A percentile compares a stretch with the other conserved stretches of the same genome.
phyloP scores from a whole-genome alignment of 2,797 vertebrate species.

The Triplophysa bombifrons region DNA sequence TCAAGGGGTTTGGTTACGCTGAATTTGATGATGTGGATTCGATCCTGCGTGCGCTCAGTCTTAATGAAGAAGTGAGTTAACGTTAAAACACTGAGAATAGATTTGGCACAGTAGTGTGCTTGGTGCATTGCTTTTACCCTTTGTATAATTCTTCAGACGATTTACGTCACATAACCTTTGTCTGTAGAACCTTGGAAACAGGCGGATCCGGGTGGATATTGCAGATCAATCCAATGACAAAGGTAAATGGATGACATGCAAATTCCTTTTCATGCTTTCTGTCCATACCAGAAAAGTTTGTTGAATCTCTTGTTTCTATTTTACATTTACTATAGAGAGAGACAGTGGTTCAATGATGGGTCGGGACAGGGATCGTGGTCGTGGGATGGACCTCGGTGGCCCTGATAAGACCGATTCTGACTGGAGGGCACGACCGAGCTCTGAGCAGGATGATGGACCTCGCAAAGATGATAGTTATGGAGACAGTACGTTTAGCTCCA shows the following conservation, averaged over 20 bases:
- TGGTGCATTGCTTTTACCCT: not conserved
- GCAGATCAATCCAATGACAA: slow-evolving; percentile 98
- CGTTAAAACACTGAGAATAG: not conserved
- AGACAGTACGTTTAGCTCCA: slow-evolving; percentile 76
- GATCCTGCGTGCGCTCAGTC: slow-evolving; percentile 88
- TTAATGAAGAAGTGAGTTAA: slow-evolving; percentile 92
- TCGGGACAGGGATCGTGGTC: slow-evolving; percentile 76
- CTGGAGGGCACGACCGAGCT: slow-evolving; percentile 87
- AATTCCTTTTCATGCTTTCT: not conserved
- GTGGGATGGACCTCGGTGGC: slow-evolving; percentile 83
- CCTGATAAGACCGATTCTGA: slow-evolving; percentile 94
- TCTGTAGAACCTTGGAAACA: slow-evolving; percentile 90
- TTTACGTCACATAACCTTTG: not conserved
- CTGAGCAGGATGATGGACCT: slow-evolving; percentile 82
- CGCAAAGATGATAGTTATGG: slow-evolving; percentile 87
- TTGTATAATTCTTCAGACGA: not conserved
- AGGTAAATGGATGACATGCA: slow-evolving; percentile 72
- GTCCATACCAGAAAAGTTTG: not conserved
- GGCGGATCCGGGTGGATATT: slow-evolving; percentile 95
- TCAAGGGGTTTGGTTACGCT: slow-evolving; percentile 97
- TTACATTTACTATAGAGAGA: slow-evolving; percentile 74
- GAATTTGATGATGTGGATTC: slow-evolving; percentile 96
- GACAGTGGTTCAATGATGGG: slow-evolving; percentile 88
- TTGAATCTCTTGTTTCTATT: not conserved
- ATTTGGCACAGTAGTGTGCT: not conserved